Evolutionary conservation across 2,797 vertebrate genomes (phyloP).

Genomic region (Kryptolebias ocellatus): DNA sequence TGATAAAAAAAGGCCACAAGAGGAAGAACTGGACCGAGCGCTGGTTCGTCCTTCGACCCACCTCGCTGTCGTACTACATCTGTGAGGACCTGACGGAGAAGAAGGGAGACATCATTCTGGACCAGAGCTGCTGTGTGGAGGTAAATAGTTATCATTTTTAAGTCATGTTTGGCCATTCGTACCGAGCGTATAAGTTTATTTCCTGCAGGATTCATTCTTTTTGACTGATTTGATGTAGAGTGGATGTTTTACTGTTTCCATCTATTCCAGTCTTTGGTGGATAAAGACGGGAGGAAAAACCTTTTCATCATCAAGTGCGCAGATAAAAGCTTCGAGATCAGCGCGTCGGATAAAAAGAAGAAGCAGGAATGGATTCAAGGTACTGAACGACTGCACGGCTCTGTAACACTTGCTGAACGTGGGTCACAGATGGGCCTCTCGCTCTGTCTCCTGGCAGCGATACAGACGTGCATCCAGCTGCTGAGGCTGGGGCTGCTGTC

Average conservation of each 20-base stretch:
- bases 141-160: conserved; percentile 67
- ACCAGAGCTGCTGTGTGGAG: conserved; percentile 91
- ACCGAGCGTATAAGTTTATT: too few species aligned
- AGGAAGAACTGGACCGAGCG: conserved; percentile 98
- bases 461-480: conserved; percentile 88
- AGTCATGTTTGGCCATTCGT: too few species aligned
- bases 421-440: background rate
- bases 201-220: background rate
- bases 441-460: conserved; percentile 73
- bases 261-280: conserved; percentile 86
- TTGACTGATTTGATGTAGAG: background rate
- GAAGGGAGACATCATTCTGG: conserved; percentile 89
- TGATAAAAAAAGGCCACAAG: conserved; percentile 95
- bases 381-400: conserved; percentile 50
- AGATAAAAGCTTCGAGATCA: conserved; percentile 94
- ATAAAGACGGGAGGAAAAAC: conserved; percentile 95
- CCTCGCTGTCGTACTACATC: conserved; percentile 88
- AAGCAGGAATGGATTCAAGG: conserved; percentile 98
- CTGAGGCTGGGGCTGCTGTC: conserved; percentile 84
- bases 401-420: conserved; percentile 3
- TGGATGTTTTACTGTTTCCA: background rate
- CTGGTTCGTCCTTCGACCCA: conserved; percentile 93
- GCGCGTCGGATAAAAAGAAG: conserved; percentile 95
- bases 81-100: conserved; percentile 92
- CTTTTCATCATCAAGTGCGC: conserved; percentile 92